Conservation (phyloP, 1,140 invertebrate species). For the Dendrolimus punctatus region DNA sequence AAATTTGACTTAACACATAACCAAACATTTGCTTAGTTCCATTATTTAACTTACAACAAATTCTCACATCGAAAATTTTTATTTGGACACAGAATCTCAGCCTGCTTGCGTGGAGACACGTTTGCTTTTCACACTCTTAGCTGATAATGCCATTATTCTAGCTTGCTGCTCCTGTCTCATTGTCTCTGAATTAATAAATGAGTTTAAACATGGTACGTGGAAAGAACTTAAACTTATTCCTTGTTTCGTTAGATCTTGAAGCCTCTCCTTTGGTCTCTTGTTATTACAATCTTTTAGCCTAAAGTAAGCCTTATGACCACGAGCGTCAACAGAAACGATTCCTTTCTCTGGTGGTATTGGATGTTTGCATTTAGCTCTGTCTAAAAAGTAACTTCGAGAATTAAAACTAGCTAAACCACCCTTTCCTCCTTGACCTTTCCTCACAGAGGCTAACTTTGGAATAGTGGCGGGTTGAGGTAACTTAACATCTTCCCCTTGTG, state of each 20-base stretch:
- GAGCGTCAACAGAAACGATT: slow-evolving; percentile 35
- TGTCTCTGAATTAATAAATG: slow-evolving; percentile 45
- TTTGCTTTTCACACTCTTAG: slow-evolving; percentile 5
- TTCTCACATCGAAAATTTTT: slow-evolving; percentile 24
- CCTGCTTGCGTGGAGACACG: slow-evolving; percentile 19
- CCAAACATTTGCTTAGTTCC: slow-evolving; percentile 36
- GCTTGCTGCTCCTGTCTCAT: slow-evolving; percentile 38
- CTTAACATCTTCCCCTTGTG: slow-evolving; percentile 40
- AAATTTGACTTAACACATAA: slow-evolving; percentile 47
- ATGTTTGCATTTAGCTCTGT: slow-evolving; percentile 38
- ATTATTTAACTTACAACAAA: slow-evolving; percentile 17
- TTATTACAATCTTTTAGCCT: slow-evolving; percentile 32
- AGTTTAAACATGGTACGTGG: slow-evolving; percentile 54
- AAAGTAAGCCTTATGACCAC: slow-evolving; percentile 52
- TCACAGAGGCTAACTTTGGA: slow-evolving; percentile 20
- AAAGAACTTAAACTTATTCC: slow-evolving; percentile 56
- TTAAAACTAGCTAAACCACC: slow-evolving; percentile 5
- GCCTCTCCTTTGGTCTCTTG: slow-evolving; percentile 34
- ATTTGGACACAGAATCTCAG: slow-evolving; percentile 14
- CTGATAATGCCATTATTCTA: slow-evolving; percentile 17
- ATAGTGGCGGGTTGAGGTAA: slow-evolving; percentile 37
- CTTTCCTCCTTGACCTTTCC: slow-evolving; percentile 12
- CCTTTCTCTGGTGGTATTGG: slow-evolving; percentile 44
- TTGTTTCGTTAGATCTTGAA: slow-evolving; percentile 26
- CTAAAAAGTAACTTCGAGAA: slow-evolving; percentile 13